phyloP scores from a whole-genome alignment of 2,113 vertebrate species.

The Megaptera novaeangliae region DNA sequence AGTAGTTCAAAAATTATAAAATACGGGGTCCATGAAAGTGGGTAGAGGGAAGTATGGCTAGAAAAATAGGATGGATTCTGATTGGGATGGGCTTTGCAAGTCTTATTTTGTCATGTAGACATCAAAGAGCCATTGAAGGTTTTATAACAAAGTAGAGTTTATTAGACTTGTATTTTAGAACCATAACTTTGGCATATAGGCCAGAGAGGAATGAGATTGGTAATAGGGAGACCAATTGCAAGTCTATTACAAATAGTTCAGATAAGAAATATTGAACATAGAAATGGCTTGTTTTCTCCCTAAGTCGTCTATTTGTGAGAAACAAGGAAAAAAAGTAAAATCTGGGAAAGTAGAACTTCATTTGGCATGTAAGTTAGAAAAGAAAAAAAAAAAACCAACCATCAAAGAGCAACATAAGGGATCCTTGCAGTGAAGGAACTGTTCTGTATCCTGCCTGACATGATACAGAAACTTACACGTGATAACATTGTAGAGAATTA shows the following conservation, averaged over 20 bases:
- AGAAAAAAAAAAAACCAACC: neutral
- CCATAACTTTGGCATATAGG: neutral
- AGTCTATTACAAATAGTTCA: neutral
- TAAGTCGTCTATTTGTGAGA: neutral
- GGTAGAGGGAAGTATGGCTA: neutral
- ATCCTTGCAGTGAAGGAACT: neutral
- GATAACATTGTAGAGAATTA: neutral
- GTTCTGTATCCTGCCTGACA: neutral
- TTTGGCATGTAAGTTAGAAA: neutral
- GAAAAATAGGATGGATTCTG: neutral
- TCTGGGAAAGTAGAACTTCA: neutral
- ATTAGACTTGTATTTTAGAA: neutral
- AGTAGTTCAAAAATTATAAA: neutral
- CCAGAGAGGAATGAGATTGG: neutral
- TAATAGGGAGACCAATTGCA: neutral
- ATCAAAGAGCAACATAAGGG: neutral
- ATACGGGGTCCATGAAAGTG: neutral
- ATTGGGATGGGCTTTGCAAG: neutral
- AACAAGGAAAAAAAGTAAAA: constrained; percentile 30
- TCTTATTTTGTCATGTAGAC: neutral
- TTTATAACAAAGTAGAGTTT: neutral
- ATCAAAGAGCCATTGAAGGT: neutral
- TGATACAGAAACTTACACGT: neutral
- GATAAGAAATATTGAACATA: neutral
- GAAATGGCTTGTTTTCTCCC: neutral